Conservation (phyloP, 2,113 vertebrate species). For the Rallus limicola region DNA sequence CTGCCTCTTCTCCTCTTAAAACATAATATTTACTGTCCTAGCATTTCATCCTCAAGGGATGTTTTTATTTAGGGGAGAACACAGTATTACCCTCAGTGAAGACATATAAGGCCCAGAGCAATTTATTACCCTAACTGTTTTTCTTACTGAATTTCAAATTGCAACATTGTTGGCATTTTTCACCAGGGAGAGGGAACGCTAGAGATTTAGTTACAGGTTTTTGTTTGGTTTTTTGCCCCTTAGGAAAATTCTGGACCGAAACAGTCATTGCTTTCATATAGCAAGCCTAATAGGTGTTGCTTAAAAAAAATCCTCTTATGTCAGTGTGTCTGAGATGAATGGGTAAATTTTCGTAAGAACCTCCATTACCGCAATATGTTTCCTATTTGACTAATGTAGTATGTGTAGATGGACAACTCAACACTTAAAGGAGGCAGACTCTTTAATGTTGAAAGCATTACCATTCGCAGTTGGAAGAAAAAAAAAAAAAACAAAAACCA, state of each 20-base stretch:
- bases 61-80: not conserved
- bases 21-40: not conserved
- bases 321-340: not conserved
- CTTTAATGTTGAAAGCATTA: constrained; percentile 32
- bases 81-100: not conserved
- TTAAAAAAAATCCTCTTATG: constrained; percentile 1
- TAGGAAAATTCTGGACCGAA: constrained; percentile 8
- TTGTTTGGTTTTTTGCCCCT: constrained; percentile 6
- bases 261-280: constrained; percentile 8
- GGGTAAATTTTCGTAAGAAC: not conserved
- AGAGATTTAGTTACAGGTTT: not conserved
- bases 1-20: not conserved
- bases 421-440: not conserved
- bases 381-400: not conserved
- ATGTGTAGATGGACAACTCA: not conserved
- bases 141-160: constrained; percentile 13
- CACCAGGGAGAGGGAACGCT: not conserved
- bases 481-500: not conserved
- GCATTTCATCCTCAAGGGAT: not conserved
- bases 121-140: constrained; percentile 15
- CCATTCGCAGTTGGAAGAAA: not conserved
- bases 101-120: not conserved
- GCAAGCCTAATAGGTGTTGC: not conserved
- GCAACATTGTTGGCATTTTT: not conserved
- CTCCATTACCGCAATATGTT: not conserved